Evolutionary conservation across 2,888 invertebrate species (phyloP), one percentile per base, ranked within the genome.

Genomic region (Zonitis immaculata): DNA sequence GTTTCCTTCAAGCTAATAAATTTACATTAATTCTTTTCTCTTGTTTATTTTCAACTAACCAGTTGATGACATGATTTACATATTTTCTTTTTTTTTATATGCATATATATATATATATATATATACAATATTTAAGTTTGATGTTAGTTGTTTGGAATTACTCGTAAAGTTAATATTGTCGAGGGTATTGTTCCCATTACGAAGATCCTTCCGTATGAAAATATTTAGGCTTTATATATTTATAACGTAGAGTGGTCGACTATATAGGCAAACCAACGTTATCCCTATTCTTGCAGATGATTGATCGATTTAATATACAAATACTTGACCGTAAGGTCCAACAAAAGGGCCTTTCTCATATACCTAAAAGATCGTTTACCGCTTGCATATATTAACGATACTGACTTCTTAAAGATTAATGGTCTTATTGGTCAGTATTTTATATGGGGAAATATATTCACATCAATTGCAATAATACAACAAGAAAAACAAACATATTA

Each of bases 251-350:
- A 57, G 50, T 58, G 56, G 50, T 56, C 47, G 49, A 42, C 52
- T 56, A n/a, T n/a, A n/a, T n/a, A 46, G 39, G 63, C 64, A 62
- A 68, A 66, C 61, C 64, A 63, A 63, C 63, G 61, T 58, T 53
- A 61, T 64, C 71, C 65, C 74, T 73, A 75, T 74, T 72, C 69
- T 73, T 71, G 72, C 68, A 69, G 71, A 75, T 76, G 76, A 76
- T 76, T 76, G 76, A 76, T 76, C 75, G 75, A 69, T 74, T 73
- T 76, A 76, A 76, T 76, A 76, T 76, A 76, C 75, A 76, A 76
- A 76, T 76, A 76, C 74, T 76, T 76, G 76, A 76, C 75, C 75
- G 74, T 73, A 74, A 73, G 72, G 75, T 73, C 72, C 70, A 75
- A 75, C 75, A 75, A 75, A 73, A 70, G 72, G 68, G 68, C 71